These are phyloP conservation scores for Microtus montanus DNA, from an alignment of 2,113 vertebrate genomes.

Conservation along the genomic window DNA sequence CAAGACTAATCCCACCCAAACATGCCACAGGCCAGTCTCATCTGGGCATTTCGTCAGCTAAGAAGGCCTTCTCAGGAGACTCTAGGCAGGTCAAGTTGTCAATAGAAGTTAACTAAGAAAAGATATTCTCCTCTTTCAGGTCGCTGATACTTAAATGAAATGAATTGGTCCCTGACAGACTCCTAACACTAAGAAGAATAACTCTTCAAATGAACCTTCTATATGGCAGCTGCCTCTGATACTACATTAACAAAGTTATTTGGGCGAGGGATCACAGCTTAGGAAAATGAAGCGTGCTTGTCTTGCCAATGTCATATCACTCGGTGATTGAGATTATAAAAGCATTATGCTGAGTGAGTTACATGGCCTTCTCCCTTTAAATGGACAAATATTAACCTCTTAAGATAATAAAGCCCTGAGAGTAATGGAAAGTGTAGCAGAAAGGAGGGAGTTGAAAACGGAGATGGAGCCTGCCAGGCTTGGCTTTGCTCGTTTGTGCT, in stretches of 20 bases:
- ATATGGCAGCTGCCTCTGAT: neutral
- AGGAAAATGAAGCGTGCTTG: conserved; percentile 31
- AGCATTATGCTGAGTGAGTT: conserved; percentile 50
- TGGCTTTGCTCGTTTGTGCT: conserved; percentile 20
- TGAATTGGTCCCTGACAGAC: neutral
- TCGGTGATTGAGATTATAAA: conserved; percentile 60
- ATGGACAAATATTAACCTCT: conserved; percentile 54
- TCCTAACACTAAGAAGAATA: neutral
- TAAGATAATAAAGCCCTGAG: conserved; percentile 36
- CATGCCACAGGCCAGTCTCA: neutral
- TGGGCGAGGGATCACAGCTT: neutral
- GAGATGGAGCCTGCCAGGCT: conserved; percentile 10
- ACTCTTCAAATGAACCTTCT: neutral
- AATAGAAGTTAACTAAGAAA: neutral
- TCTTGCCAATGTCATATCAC: conserved; percentile 20
- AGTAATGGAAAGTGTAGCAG: neutral
- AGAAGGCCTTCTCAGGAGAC: neutral
- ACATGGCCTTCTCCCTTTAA: conserved; percentile 36
- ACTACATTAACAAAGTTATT: conserved; percentile 11
- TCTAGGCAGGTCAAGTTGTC: neutral
- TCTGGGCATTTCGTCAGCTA: neutral
- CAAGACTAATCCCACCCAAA: neutral
- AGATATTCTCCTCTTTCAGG: neutral
- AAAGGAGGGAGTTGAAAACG: conserved; percentile 20
- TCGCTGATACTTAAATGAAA: neutral